These are phyloP conservation scores for Micrasema minimum DNA, from an alignment of 1,140 invertebrate species.

Conservation along the genomic window DNA sequence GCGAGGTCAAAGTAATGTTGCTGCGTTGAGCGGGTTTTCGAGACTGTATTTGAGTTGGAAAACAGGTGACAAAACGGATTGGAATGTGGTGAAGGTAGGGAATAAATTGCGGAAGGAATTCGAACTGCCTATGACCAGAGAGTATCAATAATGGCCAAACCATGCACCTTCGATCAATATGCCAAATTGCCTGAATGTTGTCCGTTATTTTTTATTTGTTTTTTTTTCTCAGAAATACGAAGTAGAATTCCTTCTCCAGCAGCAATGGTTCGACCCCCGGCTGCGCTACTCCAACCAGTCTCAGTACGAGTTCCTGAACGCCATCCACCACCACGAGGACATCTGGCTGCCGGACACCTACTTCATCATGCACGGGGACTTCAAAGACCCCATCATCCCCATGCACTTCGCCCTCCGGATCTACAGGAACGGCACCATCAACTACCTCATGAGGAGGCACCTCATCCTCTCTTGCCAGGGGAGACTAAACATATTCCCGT, in stretches of 20 bases:
- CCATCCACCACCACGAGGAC: slow-evolving; percentile 88
- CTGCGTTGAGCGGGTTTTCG: no score
- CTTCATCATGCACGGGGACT: slow-evolving; percentile 95
- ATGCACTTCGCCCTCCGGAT: slow-evolving; percentile 91
- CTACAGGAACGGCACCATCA: slow-evolving; percentile 90
- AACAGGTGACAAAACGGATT: no score
- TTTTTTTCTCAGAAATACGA: slow-evolving; percentile 85
- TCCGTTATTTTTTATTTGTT: no score
- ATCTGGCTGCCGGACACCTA: slow-evolving; percentile 94
- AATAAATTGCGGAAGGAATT: no score
- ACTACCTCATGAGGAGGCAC: slow-evolving; percentile 91
- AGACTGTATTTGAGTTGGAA: no score
- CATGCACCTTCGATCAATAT: no score
- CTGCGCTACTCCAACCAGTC: slow-evolving; percentile 86
- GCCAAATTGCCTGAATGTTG: no score
- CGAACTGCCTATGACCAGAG: no score
- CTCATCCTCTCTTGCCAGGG: slow-evolving; percentile 93
- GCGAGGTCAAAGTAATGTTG: no score
- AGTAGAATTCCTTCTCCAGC: slow-evolving; percentile 90
- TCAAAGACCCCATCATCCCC: slow-evolving; percentile 90
- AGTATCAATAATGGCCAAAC: no score
- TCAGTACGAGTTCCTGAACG: slow-evolving; percentile 87
- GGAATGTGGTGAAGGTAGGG: no score
- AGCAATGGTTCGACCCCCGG: slow-evolving; percentile 91
- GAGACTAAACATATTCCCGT: slow-evolving; percentile 92